Evolutionary conservation across 2,113 vertebrate species (phyloP), one percentile per base, ranked within the genome.

Genomic region (Callocephalon fimbriatum): DNA sequence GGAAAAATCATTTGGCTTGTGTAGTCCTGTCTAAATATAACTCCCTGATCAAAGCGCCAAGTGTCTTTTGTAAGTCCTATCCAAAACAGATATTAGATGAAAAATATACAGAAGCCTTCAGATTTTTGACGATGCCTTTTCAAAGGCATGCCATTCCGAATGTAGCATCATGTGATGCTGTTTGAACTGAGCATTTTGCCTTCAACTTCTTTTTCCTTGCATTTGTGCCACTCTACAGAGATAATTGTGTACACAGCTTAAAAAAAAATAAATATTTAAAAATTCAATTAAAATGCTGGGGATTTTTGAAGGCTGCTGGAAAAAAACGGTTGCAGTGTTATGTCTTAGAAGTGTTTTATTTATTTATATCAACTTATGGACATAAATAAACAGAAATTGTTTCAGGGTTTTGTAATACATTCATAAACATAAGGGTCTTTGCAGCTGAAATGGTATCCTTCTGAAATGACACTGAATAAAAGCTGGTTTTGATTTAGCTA

Each of bases 111-210:
- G 92, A 93, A 95, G 83, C 83, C 65, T 91, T 97, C 94, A 95
- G 79, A 89, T 72, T 96, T 78, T 75, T 94, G 88, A 97, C 12
- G 12, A 72, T 93, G 88, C 79, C 68, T 86, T 97, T 97, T 95
- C 94, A 97, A 97, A 97, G 95, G 66, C 88, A 77, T 93, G 88
- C 88, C 94, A 93, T 93, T 62, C 83, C 50, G 54, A 95, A 89
- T 16, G 75, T 88, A 75, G 51, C 76, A 72, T 75, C 92, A 95
- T 92, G 76, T 86, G 95, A 93, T 90, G 91, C 56, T 75, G 92
- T 97, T 95, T 97, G 96, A 97, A 97, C 96, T 88, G 56, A 88
- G 88, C 61, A 75, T 93, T 95, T 88, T 86, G 67, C 88, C 88
- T 93, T 97, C 94, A 94, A 78, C 72, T 94, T 90, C 31, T 91